These are phyloP conservation scores for Lasius platythorax DNA, from an alignment of 2,888 invertebrate genomes.

Conservation along the genomic window DNA sequence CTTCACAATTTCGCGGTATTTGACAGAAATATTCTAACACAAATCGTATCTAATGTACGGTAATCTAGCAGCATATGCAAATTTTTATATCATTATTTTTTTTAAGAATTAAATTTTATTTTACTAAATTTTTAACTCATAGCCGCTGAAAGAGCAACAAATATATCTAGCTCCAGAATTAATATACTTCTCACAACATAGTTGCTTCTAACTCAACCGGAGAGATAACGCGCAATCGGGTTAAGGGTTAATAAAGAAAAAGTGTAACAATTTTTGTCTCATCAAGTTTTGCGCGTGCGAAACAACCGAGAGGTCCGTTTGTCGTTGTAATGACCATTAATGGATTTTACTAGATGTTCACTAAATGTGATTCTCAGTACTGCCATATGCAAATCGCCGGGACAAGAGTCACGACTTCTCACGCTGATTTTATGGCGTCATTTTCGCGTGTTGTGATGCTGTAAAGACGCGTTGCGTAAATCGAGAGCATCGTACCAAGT, in stretches of 20 bases:
- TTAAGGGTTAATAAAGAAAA: slow-evolving; percentile 14
- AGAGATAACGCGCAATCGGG: slow-evolving; percentile 3
- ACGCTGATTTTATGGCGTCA: slow-evolving; percentile 26
- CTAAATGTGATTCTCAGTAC: slow-evolving; percentile 22
- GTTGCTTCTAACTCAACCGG: neutral
- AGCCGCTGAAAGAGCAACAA: neutral
- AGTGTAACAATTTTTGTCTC: neutral
- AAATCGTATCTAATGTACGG: no score
- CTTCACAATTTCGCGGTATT: neutral
- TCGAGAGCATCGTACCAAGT: neutral
- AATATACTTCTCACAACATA: neutral
- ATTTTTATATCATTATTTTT: neutral
- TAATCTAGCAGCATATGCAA: neutral
- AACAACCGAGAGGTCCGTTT: slow-evolving; percentile 6
- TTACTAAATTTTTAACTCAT: neutral
- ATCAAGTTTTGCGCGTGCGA: slow-evolving; percentile 1
- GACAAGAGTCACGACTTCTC: slow-evolving; percentile 16
- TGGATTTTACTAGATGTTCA: slow-evolving; percentile 8
- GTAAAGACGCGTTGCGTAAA: neutral
- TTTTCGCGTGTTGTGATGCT: neutral
- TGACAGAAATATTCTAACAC: neutral
- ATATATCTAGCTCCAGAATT: neutral
- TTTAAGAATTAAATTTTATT: neutral
- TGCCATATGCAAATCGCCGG: neutral
- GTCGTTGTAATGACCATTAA: slow-evolving; percentile 8